phyloP scores from a whole-genome alignment of 2,797 vertebrate species.

The Malacoctenus gilli region DNA sequence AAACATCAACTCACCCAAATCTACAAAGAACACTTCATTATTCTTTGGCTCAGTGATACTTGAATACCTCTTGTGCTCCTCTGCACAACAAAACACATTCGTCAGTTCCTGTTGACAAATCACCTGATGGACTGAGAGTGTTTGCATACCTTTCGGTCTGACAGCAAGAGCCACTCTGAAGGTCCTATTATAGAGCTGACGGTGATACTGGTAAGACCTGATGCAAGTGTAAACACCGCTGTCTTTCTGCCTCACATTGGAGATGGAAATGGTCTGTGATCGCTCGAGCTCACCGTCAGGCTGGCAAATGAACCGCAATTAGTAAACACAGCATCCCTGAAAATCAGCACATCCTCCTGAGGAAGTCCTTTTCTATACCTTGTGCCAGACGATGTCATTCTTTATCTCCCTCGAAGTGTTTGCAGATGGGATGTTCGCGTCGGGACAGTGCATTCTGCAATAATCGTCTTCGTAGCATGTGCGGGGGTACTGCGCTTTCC shows the following conservation, averaged over 20 bases:
- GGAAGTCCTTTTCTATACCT: slow-evolving; percentile 49
- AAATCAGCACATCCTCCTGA: neutral
- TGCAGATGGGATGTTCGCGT: neutral
- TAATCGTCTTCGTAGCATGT: slow-evolving; percentile 8
- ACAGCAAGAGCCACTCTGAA: slow-evolving; percentile 19
- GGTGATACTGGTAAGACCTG: slow-evolving; percentile 37
- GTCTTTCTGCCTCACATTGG: slow-evolving; percentile 8
- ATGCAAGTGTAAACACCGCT: slow-evolving; percentile 48
- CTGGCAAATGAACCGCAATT: too few relatives aligned
- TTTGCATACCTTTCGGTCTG: slow-evolving; percentile 23
- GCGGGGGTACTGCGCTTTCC: fast-evolving
- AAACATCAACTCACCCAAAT: slow-evolving; percentile 50
- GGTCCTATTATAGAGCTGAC: slow-evolving; percentile 49
- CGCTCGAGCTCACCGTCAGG: neutral
- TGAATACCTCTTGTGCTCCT: slow-evolving; percentile 11
- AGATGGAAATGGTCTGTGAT: neutral
- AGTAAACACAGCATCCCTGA: too few relatives aligned
- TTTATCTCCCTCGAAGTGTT: neutral
- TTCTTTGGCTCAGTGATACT: slow-evolving; percentile 16
- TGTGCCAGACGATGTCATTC: slow-evolving; percentile 51
- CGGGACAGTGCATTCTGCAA: slow-evolving; percentile 38
- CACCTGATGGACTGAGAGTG: too few relatives aligned
- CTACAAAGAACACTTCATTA: slow-evolving; percentile 8
- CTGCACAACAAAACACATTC: too few relatives aligned
- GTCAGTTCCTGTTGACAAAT: slow-evolving; percentile 17